Base-by-base conservation (phyloP, 2,888 invertebrate genomes). In the Metalampra italica region DNA sequence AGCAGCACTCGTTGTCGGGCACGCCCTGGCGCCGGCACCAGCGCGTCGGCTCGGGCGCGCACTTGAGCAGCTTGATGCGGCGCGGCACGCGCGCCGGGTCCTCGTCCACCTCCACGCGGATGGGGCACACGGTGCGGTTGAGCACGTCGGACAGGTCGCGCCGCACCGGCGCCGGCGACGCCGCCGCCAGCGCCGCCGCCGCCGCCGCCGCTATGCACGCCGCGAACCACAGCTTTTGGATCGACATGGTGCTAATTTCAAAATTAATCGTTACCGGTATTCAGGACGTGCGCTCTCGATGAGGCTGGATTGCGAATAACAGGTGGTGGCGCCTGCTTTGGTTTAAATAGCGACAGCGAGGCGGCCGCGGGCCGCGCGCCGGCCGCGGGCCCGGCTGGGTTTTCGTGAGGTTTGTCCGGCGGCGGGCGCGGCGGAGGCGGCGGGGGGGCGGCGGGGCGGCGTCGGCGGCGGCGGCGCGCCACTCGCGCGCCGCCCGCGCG, bases 121-220 rank as follows among this genome's bases (percentile, higher is more conserved):
- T 80, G 40, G 88, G 86, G 64, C 88, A 88, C 64, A 83, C 78
- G 38, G 86, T 80, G 49, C 69, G 71, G 71, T 81, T 77, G 47
- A 75, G 61, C 48, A 76, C 79, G 13, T 71, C 71, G 13, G 60
- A 49, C 47, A 87, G 72, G 46, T 71, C 66, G 36, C 36, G n/a
- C n/a, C 67, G 67, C 46, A 68, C 54, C 32, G 59, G 58, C 30
- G 46, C 59, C 51, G 45, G 60, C n/a, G n/a, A n/a, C n/a, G n/a
- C 50, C 45, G 66, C 57, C 50, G 60, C 62, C 51, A 56, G 65
- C 43, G 57, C 57, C 50, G 56, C 48, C 44, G 54, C 60, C 30
- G 57, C 47, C 51, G 65, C 46, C 13, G 56, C 55, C 46, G 57
- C 45, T 47, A 50, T n/a, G n/a, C n/a, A 53, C 48, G 55, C 38